Percentiles rank a stretch among this genome's conserved stretches.
phyloP scores from a whole-genome alignment of 92 coral and sea anemone genomes.

The Palythoa heliodiscus region DNA sequence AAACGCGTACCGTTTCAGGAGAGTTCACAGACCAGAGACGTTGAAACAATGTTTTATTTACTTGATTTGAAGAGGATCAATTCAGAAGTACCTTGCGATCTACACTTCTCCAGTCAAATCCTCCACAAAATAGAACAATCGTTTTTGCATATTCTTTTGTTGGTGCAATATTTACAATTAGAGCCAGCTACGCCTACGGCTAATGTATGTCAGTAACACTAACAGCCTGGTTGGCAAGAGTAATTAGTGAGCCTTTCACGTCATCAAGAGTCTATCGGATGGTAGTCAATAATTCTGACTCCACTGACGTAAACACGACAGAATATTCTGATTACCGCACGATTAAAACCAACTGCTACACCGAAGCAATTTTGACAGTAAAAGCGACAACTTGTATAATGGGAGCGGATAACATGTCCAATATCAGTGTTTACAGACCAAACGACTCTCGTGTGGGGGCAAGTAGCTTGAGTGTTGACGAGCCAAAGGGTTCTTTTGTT shows the following conservation, averaged over 20 bases:
- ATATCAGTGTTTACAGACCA: not conserved
- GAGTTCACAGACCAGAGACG: too few relatives aligned
- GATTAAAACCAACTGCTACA: not conserved
- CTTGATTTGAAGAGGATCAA: too few relatives aligned
- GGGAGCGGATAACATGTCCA: not conserved
- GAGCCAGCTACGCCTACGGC: not conserved
- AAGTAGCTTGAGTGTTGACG: not conserved
- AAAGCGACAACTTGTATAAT: not conserved
- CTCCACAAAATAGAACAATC: too few relatives aligned
- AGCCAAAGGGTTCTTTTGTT: slow-evolving; percentile 6
- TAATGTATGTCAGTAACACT: not conserved
- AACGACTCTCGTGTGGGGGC: not conserved
- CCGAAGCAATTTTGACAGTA: not conserved
- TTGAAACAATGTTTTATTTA: too few relatives aligned
- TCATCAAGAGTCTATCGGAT: not conserved
- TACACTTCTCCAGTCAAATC: too few relatives aligned
- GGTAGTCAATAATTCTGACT: not conserved
- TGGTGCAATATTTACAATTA: too few relatives aligned
- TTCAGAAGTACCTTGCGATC: too few relatives aligned
- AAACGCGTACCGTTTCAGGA: too few relatives aligned
- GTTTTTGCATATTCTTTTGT: too few relatives aligned
- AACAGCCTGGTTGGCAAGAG: too few relatives aligned
- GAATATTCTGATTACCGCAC: not conserved
- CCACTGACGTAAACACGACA: not conserved
- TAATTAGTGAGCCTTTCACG: not conserved